A percentile compares a stretch with the other conserved stretches of the same genome.
These are phyloP conservation scores for Portunus trituberculatus DNA, from an alignment of 1,140 invertebrate genomes.

Conservation along the genomic window DNA sequence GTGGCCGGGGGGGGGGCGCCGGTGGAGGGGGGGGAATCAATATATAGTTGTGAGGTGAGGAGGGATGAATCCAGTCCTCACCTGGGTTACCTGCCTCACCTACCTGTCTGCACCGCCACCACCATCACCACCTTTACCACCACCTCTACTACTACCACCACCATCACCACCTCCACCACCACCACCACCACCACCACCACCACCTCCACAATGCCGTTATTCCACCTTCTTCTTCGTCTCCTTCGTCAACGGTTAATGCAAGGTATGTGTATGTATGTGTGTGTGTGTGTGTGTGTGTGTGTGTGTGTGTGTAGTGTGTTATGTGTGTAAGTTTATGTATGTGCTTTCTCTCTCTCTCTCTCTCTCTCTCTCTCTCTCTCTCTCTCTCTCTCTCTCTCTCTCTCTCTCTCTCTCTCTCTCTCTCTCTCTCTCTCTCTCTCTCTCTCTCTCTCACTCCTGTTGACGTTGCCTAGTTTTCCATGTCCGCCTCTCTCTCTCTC, in stretches of 20 bases:
- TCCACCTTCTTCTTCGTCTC: background rate
- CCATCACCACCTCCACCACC: background rate
- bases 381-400: too few relatives aligned
- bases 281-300: too few relatives aligned
- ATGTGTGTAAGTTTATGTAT: too few relatives aligned
- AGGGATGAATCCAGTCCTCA: background rate
- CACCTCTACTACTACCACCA: conserved; percentile 15
- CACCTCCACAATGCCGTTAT: background rate
- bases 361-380: too few relatives aligned
- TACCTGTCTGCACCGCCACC: background rate
- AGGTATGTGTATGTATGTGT: too few relatives aligned
- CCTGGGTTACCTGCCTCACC: background rate
- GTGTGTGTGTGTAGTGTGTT: too few relatives aligned
- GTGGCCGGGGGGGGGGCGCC: background rate
- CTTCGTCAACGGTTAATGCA: background rate
- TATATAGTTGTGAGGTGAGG: background rate
- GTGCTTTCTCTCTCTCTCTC: background rate
- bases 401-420: too few relatives aligned
- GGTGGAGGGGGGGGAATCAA: background rate
- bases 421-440: too few relatives aligned
- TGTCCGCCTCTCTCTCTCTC: too few relatives aligned
- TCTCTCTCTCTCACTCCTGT: too few relatives aligned
- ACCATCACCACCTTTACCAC: background rate
- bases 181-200: background rate
- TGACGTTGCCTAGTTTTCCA: too few relatives aligned